These are phyloP conservation scores for Gallirallus australis DNA, from an alignment of 2,797 vertebrate genomes.

Conservation along the genomic window DNA sequence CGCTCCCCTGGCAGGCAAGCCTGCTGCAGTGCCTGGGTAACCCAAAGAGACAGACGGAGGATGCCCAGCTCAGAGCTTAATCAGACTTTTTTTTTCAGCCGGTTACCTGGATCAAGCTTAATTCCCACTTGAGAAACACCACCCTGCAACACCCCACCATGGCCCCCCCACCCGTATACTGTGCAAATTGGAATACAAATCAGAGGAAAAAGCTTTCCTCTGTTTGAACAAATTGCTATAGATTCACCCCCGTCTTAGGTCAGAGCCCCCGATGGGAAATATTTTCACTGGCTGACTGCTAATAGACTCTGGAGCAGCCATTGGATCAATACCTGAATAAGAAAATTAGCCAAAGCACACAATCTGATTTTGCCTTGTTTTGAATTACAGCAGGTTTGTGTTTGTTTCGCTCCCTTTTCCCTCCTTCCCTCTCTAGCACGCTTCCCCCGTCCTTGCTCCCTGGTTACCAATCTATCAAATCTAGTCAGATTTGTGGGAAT, in stretches of 20 bases:
- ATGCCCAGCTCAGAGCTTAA: background rate
- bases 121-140: slow-evolving; percentile 24
- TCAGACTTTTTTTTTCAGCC: background rate
- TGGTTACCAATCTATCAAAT: slow-evolving; percentile 68
- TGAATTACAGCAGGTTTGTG: slow-evolving; percentile 73
- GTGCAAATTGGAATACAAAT: slow-evolving; percentile 84
- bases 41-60: background rate
- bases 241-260: slow-evolving; percentile 83
- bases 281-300: slow-evolving; percentile 84
- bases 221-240: slow-evolving; percentile 86
- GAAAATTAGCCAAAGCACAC: slow-evolving; percentile 84
- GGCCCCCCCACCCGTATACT: slow-evolving; percentile 30
- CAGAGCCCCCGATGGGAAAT: slow-evolving; percentile 83
- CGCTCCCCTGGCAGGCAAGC: accelerated
- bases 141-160: background rate
- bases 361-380: slow-evolving; percentile 77
- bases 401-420: slow-evolving; percentile 45
- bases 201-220: slow-evolving; percentile 79
- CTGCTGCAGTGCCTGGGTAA: background rate
- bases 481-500: slow-evolving; percentile 66
- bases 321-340: slow-evolving; percentile 78
- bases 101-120: background rate
- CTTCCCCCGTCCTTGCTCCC: slow-evolving; percentile 29
- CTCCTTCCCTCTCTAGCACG: slow-evolving; percentile 8
- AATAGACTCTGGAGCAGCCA: slow-evolving; percentile 83